phyloP scores from a whole-genome alignment of 2,888 invertebrate species.

The Drosophila setosimentum region DNA sequence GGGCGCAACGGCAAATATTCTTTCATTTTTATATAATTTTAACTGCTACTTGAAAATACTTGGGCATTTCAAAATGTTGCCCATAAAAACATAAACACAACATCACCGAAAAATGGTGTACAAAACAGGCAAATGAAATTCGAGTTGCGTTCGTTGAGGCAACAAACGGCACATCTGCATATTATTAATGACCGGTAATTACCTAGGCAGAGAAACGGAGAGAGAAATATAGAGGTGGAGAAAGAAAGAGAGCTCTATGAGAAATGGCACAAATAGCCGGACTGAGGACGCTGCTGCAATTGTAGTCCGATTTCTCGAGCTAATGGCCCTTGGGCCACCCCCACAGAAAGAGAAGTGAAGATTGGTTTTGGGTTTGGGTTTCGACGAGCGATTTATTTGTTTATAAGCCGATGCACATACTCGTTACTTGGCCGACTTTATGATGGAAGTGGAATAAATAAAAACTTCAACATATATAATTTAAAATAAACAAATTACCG shows the following conservation, averaged over 20 bases:
- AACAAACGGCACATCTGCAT: slow-evolving; percentile 68
- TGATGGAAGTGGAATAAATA: slow-evolving; percentile 64
- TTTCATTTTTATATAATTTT: slow-evolving; percentile 58
- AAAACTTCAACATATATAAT: slow-evolving; percentile 80
- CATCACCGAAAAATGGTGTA: slow-evolving; percentile 57
- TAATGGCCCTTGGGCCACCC: slow-evolving; percentile 67
- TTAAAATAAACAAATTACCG: slow-evolving; percentile 74
- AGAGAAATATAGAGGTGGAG: background rate
- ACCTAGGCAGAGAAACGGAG: slow-evolving; percentile 46
- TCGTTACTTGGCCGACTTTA: slow-evolving; percentile 33
- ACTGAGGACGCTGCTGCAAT: slow-evolving; percentile 43
- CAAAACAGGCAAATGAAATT: slow-evolving; percentile 56
- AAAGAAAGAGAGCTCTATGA: slow-evolving; percentile 14
- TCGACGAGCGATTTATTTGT: slow-evolving; percentile 60
- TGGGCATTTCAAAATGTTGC: slow-evolving; percentile 59
- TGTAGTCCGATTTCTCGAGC: slow-evolving; percentile 29
- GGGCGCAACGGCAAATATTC: slow-evolving; percentile 41
- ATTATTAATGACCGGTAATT: slow-evolving; percentile 80
- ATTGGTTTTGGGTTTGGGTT: slow-evolving; percentile 8
- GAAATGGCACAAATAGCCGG: slow-evolving; percentile 57
- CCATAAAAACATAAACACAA: slow-evolving; percentile 75
- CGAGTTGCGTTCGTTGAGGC: slow-evolving; percentile 17
- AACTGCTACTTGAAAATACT: slow-evolving; percentile 70
- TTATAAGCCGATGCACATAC: slow-evolving; percentile 35
- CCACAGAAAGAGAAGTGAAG: slow-evolving; percentile 14